Evolutionary conservation across 2,113 vertebrate genomes (phyloP), one percentile per base, ranked within the genome.

Genomic region (Bubalus kerabau): DNA sequence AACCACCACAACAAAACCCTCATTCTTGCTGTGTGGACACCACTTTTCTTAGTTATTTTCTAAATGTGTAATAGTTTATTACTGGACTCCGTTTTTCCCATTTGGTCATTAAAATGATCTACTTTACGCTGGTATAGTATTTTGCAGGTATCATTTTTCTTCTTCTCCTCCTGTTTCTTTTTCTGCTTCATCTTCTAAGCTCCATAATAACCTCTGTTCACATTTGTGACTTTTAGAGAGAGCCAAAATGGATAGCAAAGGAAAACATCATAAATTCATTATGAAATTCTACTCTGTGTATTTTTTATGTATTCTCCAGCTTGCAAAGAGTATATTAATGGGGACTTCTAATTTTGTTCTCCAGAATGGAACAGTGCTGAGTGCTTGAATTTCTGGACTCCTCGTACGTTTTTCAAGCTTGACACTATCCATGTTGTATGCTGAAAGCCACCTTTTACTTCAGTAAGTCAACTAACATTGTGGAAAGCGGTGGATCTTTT

Each of bases 191-290:
- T 78, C 74, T 59, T 96, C 87, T 74, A 62, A 83, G 36, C 43
- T 90, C 43, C 10, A n/a, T 95, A 87, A 80, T 93, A 88, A 87
- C 50, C 40, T 80, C 14, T 50, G 40, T 87, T 89, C 90, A 89
- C 87, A 60, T 96, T 56, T 91, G 91, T 89, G 89, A 78, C 88
- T 97, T 95, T 96, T 57, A 64, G 43, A 89, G 48, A 62, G 50
- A 94, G 87, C 94, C 86, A 97, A 74, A 91, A 85, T 56, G 89
- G 56, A 97, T 21, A 78, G 97, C 76, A 94, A 97, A 97, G 94
- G 48, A 97, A 97, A 97, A 91, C 57, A 95, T 50, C 92, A 95
- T 95, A 97, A 97, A 97, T 98, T 91, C 78, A 95, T 59, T 62
- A 64, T 4, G 86, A 97, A 98, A 97, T 88, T 91, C 89, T 93